These are phyloP conservation scores for Bradypus variegatus DNA, from an alignment of 2,797 vertebrate genomes.

Conservation along the genomic window DNA sequence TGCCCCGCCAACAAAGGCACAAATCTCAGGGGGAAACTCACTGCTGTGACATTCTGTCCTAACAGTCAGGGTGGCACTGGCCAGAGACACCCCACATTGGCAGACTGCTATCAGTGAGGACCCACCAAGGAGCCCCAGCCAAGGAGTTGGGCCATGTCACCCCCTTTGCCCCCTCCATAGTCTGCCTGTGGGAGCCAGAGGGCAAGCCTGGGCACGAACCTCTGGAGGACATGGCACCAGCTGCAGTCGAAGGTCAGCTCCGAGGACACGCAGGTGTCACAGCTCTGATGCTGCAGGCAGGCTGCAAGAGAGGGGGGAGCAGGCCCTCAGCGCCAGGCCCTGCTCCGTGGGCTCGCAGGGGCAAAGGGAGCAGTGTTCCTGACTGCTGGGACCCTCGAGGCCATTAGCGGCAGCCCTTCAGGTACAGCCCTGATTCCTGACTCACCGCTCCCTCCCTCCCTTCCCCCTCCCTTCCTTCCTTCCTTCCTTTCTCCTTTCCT, in stretches of 20 bases:
- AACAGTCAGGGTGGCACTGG: background rate
- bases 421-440: background rate
- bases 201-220: slow-evolving; percentile 71
- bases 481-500: background rate
- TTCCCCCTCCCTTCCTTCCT: background rate
- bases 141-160: background rate
- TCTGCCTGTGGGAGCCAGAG: background rate
- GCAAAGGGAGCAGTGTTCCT: background rate
- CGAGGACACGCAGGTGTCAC: slow-evolving; percentile 82
- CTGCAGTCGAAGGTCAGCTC: slow-evolving; percentile 85
- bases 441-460: no score
- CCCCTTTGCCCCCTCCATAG: background rate
- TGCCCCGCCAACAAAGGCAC: background rate
- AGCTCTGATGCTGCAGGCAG: slow-evolving; percentile 88
- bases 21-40: background rate
- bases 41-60: background rate
- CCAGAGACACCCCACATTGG: background rate
- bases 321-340: background rate
- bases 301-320: slow-evolving; percentile 73
- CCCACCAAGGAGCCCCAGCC: background rate
- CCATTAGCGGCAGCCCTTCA: background rate
- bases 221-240: slow-evolving; percentile 94
- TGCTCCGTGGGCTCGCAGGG: no score
- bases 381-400: background rate
- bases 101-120: background rate